These are phyloP conservation scores for Serrognathus titanus DNA, from an alignment of 2,888 invertebrate genomes.

Conservation along the genomic window DNA sequence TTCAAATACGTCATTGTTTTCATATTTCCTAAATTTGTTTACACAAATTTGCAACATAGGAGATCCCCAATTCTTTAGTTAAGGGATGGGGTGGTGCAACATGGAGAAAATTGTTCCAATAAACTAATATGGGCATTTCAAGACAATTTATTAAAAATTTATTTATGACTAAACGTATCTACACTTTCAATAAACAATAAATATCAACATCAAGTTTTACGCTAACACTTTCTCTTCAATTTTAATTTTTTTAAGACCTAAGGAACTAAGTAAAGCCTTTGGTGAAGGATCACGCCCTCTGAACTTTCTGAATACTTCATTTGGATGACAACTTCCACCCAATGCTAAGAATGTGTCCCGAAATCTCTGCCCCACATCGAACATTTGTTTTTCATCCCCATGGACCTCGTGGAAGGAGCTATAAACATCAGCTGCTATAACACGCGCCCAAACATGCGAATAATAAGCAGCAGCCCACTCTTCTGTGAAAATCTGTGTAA, in stretches of 20 bases:
- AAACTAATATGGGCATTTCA: too few relatives aligned
- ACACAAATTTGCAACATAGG: too few relatives aligned
- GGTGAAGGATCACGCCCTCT: slow-evolving; percentile 88
- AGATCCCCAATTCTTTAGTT: too few relatives aligned
- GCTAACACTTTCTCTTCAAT: slow-evolving; percentile 6
- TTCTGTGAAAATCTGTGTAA: slow-evolving; percentile 77
- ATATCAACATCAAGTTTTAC: slow-evolving; percentile 1
- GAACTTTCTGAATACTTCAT: slow-evolving; percentile 85
- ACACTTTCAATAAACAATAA: slow-evolving; percentile 8
- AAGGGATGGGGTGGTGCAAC: too few relatives aligned
- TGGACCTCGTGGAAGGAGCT: slow-evolving; percentile 76
- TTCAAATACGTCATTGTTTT: too few relatives aligned
- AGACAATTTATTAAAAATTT: too few relatives aligned
- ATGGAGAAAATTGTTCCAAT: too few relatives aligned
- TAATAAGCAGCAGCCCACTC: slow-evolving; percentile 86
- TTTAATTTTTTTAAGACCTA: slow-evolving; percentile 52
- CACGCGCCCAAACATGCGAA: slow-evolving; percentile 78
- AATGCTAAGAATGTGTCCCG: slow-evolving; percentile 78
- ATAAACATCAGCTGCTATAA: slow-evolving; percentile 88
- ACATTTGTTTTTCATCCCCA: slow-evolving; percentile 51
- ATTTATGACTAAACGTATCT: too few relatives aligned
- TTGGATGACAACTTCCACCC: slow-evolving; percentile 78
- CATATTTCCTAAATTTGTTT: too few relatives aligned
- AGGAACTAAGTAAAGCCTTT: slow-evolving; percentile 69
- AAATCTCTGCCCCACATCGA: slow-evolving; percentile 66